Base-by-base conservation (phyloP, 1,140 invertebrate genomes). In the Oedothorax gibbosus region DNA sequence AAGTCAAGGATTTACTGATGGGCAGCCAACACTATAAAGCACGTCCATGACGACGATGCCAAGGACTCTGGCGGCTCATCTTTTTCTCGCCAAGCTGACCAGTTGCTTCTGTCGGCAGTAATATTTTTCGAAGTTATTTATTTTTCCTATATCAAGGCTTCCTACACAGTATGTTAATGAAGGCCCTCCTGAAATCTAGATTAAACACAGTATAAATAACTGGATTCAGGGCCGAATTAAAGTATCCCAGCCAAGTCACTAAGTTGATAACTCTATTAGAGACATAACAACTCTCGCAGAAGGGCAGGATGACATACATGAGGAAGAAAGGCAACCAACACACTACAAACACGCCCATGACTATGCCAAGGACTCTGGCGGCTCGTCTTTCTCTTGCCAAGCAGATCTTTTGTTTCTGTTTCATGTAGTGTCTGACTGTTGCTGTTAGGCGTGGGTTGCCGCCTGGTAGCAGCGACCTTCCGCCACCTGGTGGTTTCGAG, bases 141-240 rank as follows among this genome's bases (percentile, higher is more conserved):
- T 35, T 35, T 35, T 35, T 35, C 35, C 5, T 35, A 2, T 35
- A 35, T 71, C 14, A 81, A 14, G 65, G 20, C 49, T 57, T 76
- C 7, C 72, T 49, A 49, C 80, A 90, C 87, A 69, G 88, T 79
- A 86, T 89, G 12, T 68, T 69, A 89, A 96, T 96, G 89, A 99
- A 99, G 5, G 97, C 97, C 88, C 94, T 92, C 84, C 97, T 93
- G 90, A 99, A 99, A 89, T 99, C 98, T 89, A 98, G 92, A 91
- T 99, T 99, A 90, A 98, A 99, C 89, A 98, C 98, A 20, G 97
- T 98, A 90, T 99, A 99, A 87, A 99, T 99, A 87, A 99, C 93
- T 12, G 98, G 98, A 91, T 99, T 99, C 11, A 98, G 92, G n/a
- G 95, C 96, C 21, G 97, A 98, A 90, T 99, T 99, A 81, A 98